Conservation (phyloP, 2,113 vertebrate genomes). For the Prochilodus magdalenae region DNA sequence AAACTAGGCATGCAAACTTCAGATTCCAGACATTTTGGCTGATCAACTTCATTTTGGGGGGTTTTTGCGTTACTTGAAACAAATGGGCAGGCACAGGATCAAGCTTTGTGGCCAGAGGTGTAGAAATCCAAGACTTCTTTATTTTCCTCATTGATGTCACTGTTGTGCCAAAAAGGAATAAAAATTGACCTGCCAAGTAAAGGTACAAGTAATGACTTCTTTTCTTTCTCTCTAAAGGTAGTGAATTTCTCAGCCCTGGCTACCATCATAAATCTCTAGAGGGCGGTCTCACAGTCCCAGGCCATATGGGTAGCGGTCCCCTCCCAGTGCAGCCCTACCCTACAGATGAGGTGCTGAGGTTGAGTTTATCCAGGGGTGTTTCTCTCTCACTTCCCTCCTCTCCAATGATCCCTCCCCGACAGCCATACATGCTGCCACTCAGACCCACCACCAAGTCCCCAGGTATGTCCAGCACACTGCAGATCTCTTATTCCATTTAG, state of each 20-base stretch:
- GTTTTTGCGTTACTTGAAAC: too few relatives aligned
- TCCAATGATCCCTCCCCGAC: constrained; percentile 89
- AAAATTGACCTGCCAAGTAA: too few relatives aligned
- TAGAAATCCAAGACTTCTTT: not conserved
- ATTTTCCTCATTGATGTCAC: too few relatives aligned
- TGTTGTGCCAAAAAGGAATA: too few relatives aligned
- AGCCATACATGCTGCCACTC: constrained; percentile 80
- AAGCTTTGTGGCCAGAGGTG: too few relatives aligned
- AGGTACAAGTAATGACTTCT: not conserved
- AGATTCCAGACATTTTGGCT: too few relatives aligned
- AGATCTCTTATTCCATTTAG: not conserved
- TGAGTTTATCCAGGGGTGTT: constrained; percentile 84
- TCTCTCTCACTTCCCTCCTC: constrained; percentile 95
- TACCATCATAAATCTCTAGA: constrained; percentile 62
- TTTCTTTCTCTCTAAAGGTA: constrained; percentile 60
- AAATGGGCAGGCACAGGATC: too few relatives aligned
- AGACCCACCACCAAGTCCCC: constrained; percentile 85
- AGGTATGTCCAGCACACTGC: constrained; percentile 74
- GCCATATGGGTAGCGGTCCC: constrained; percentile 60
- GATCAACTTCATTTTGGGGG: too few relatives aligned
- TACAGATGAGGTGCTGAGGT: constrained; percentile 70
- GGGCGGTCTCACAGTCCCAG: constrained; percentile 58
- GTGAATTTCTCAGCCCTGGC: constrained; percentile 77
- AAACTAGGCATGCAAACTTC: too few relatives aligned
- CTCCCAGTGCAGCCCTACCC: constrained; percentile 57